Evolutionary conservation across 2,888 invertebrate species (phyloP).

Genomic region (Azorinus chamasolen): DNA sequence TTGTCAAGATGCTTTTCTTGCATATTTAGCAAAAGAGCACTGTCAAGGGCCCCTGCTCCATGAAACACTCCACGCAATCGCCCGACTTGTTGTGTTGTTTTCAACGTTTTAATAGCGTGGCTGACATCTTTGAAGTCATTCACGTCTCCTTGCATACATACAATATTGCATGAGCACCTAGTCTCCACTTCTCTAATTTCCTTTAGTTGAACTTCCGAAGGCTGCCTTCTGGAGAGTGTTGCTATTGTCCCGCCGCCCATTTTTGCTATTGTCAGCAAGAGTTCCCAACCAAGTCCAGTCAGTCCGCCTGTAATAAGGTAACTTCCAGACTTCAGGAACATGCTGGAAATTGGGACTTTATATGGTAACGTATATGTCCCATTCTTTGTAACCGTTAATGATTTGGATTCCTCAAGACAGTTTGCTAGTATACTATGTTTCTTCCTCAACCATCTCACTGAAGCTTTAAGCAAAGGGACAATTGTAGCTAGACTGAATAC

Average conservation of each 20-base stretch:
- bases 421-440: too few species aligned
- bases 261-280: slow-evolving; percentile 57
- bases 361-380: too few species aligned
- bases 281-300: slow-evolving; percentile 74
- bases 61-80: slow-evolving; percentile 69
- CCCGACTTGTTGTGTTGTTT: slow-evolving; percentile 1
- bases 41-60: slow-evolving; percentile 65
- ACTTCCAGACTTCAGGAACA: slow-evolving; percentile 39
- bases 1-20: slow-evolving; percentile 31
- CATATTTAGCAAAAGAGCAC: slow-evolving; percentile 42
- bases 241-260: slow-evolving; percentile 65
- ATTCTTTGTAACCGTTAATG: too few species aligned
- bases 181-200: slow-evolving; percentile 47
- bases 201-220: slow-evolving; percentile 24
- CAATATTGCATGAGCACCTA: slow-evolving; percentile 49
- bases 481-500: too few species aligned
- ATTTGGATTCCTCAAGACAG: too few species aligned
- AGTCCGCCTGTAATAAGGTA: slow-evolving; percentile 72
- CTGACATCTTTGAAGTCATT: slow-evolving; percentile 58
- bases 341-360: slow-evolving; percentile 11
- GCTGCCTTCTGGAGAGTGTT: slow-evolving; percentile 56
- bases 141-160: slow-evolving; percentile 64
- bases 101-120: not conserved
- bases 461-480: too few species aligned
- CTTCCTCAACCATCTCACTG: too few species aligned